Evolutionary conservation across 2,888 invertebrate species (phyloP), one percentile per base, ranked within the genome.

Genomic region (Megaustenia siamemsis): DNA sequence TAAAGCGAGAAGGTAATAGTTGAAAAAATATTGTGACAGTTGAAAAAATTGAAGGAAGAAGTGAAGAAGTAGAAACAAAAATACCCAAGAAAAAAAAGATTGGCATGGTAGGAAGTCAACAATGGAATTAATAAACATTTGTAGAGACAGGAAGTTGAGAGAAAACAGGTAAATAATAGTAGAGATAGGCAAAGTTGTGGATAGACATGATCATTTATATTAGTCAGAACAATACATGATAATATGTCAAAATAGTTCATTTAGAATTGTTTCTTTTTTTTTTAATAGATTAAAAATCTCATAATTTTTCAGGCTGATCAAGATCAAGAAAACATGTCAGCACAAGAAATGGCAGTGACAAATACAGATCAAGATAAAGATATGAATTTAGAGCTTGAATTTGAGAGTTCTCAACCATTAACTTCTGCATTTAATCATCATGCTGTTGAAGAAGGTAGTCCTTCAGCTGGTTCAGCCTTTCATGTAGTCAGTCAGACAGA

Each of bases 401-500:
- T 28, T 73, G 71, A 45, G 43, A 28, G 28, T 21, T 24, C 28
- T 4, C 28, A 49, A 28, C 15, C 35, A 5, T 28, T 69, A 21
- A 38, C 80, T 35, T 49, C 69, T 40, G 80, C 68, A 18, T 69
- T 80, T 53, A 35, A 49, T n/a, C 80, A 68, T 38, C 80, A 80
- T 69, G 80, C 69, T 15, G 80, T 68, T 6, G 69, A 69, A n/a
- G 68, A 35, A 49, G 79, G 66, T 43, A 60, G 21, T 10, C 78
- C 66, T 32, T 53, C 76, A 53, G 53, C 32, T 43, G 75, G 53
- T 18, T 80, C 75, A 43, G 79, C 73, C 18, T 84, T 84, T 73
- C 84, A 84, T 63, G 43, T 79, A 35, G 73, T 73, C 12, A 79
- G 79, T n/a, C 71, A 84, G 5, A 21, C 79, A 21, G 60, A 38